Evolutionary conservation across 2,113 vertebrate genomes (phyloP), one percentile per base, ranked within the genome.

Genomic region (Corvus hawaiiensis): DNA sequence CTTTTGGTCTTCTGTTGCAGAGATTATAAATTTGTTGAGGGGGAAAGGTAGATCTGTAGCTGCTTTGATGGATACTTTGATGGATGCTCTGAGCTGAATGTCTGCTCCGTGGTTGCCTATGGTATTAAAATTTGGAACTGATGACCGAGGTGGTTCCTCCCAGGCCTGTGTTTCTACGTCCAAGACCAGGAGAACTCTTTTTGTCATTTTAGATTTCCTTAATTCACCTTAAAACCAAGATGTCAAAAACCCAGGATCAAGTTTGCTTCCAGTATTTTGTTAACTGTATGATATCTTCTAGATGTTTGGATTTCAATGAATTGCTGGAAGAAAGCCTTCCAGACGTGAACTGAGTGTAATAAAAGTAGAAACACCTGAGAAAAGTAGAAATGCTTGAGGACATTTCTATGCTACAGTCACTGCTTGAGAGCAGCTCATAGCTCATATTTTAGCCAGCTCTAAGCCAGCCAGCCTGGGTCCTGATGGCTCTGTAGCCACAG

Each of bases 331-430:
- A 80, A 84, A 96, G 49, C 61, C 14, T 91, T 92, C 61, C 64
- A 88, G 91, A 81, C 0, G 3, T 44, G 61, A 91, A 88, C 22
- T 10, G 82, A 80, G 39, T 24, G 15, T 49, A 84, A 87, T 87
- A 81, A 72, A 93, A 92, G 72, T 67, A 84, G 73, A 81, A 96
- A 77, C 56, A 95, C 33, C 67, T 91, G 13, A 41, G 39, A 84
- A 72, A 93, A 92, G 72, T 67, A 84, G 73, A 81, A 96, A 77
- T 91, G 68, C 94, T 91, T 72, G 84, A 92, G 89, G 91, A 94
- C 52, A 90, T 89, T 72, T 91, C 64, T 68, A 10, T 26, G 35
- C 35, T 90, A 76, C 76, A 90, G 73, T 87, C 91, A 89, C 52
- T 92, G 59, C 83, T 74, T 79, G 32, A 88, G 68, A 73, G 79